Evolutionary conservation across 2,888 invertebrate species (phyloP), one percentile per base, ranked within the genome.

Genomic region (Crepidodera aurea): DNA sequence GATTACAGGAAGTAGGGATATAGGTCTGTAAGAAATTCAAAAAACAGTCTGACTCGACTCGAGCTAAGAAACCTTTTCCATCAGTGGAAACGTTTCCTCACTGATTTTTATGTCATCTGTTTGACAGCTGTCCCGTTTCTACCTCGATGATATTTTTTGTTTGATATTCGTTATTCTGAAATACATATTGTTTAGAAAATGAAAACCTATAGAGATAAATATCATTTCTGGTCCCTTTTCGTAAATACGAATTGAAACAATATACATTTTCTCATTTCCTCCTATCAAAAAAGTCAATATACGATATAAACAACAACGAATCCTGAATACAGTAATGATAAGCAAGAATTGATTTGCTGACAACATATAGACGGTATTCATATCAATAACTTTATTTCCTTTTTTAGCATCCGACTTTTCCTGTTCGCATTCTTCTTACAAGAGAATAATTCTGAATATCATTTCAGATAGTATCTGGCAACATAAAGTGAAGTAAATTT

Each of bases 381-480:
- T 55, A 55, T 55, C 34, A 34, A 13, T 44, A 19, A 44, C 19
- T 32, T 55, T 48, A 13, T 46, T 29, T 54, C 60, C 46, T 46
- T 19, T 60, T 54, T 54, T 39, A 60, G 18, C 25, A 59, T 51
- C 32, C 40, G 42, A 48, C 29, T 29, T 60, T 50, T 55, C 40
- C 40, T 25, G 50, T 60, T 60, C 46, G 18, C 50, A 42, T 50
- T 55, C 25, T 32, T 50, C 37, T 55, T 34, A 50, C 29, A 32
- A 55, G 27, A 40, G 32, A 40, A 55, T 40, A 55, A 60, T 40
- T 54, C 54, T 32, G 29, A 60, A 60, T 50, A 55, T 50, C 29
- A 54, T 56, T 56, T 46, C 46, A 22, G 46, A 56, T 56, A 19
- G 22, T 56, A 56, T 46, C 56, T 56, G 56, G 56, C 56, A 25